Evolutionary conservation across 2,888 invertebrate species (phyloP), one percentile per base, ranked within the genome.

Genomic region (Nemotelus nigrinus): DNA sequence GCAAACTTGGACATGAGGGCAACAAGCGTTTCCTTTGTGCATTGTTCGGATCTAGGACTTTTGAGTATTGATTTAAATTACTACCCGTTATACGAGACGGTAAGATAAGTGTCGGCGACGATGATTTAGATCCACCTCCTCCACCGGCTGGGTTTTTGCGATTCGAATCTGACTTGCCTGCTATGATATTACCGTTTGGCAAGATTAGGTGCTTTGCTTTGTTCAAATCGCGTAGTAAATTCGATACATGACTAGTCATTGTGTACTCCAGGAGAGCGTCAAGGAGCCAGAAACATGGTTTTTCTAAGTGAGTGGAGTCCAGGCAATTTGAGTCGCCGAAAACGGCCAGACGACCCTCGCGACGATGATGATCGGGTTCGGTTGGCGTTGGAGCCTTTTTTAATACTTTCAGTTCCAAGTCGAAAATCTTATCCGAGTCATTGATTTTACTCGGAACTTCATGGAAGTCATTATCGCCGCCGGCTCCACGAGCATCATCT

Each of bases 301-400:
- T 92, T 65, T 94, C 93, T 77, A 94, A 89, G 85, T 95, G 94
- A 80, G 95, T 96, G 64, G 94, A 94, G 84, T 99, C 98, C 76
- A 98, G 90, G 85, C 98, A 98, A 86, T 97, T 98, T 0, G 98
- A 98, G 87, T 98, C 98, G 0, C 98, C 98, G 87, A 97, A 98
- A 10, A 98, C 92, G 1, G 93, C 94, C 64, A 98, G 89, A 25
- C 97, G 90, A 0, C 97, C 97, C 80, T 83, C 83, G 3, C 48
- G 60, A 39, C 55, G 63, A 3, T 45, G 47, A 48, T 60, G 74
- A 48, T 74, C 74, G 6, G 74, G 63, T 43, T 74, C 60, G 43
- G 58, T 76, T 44, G 76, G 70, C 45, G 48, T 77, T 45, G 78
- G 71, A 10, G 58, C 76, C 8, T 77, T 77, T 8, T 76, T 78